Evolutionary conservation across 2,797 vertebrate genomes (phyloP), one percentile per base, ranked within the genome.

Genomic region (Amblyopsis hoosieri): DNA sequence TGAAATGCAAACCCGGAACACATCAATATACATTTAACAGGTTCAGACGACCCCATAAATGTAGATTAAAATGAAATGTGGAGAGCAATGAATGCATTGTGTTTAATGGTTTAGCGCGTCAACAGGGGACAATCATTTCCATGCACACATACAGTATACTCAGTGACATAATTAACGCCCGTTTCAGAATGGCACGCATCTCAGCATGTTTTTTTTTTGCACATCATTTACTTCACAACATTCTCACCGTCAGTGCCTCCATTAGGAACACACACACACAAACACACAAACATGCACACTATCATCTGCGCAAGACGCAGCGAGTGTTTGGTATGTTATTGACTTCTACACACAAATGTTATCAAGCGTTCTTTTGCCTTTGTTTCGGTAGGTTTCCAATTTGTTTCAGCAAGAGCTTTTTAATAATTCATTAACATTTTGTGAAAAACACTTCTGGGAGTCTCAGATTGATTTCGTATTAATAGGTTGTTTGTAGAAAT

Each of bases 401-500:
- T 87, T 79, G 78, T 77, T 87, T 85, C 79, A 85, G 76, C 65
- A 74, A 72, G 70, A 74, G 73, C 1, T 82, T 90, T 88, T 90
- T 66, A 86, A 86, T 87, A 86, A 90, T 84, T 85, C 79, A 90
- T 90, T 87, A 89, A 76, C 64, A 15, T 77, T 83, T 84, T 84
- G 66, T 62, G 45, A 66, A 80, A 85, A 90, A 83, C 81, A 83
- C 82, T 71, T 81, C 82, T 81, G 84, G 82, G 88, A 90, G 72
- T 65, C 67, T 86, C 64, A 71, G 71, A 88, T 85, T 87, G 85
- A 90, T 90, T 91, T 87, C 64, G 87, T 93, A 90, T 90, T 90
- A 91, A 93, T 90, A 85, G 81, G 73, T 80, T 90, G 81, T 92
- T 93, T 90, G 85, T 83, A 79, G 67, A 83, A 78, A 87, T 86